Percentiles rank a stretch among this genome's conserved stretches.
Evolutionary conservation across 2,113 vertebrate genomes (phyloP).

Genomic region (Lepus americanus): DNA sequence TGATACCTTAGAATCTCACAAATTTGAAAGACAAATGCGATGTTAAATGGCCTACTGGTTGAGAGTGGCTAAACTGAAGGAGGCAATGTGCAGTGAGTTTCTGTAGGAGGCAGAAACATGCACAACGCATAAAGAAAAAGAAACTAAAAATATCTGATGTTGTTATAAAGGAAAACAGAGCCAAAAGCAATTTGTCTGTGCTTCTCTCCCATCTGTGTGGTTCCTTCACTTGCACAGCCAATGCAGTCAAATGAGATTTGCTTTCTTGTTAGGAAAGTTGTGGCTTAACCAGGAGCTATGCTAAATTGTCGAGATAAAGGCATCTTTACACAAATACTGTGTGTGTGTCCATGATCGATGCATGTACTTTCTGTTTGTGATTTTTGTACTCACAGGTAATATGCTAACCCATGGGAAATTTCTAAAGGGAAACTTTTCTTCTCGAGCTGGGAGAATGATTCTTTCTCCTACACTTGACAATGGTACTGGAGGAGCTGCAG

Average conservation of each 20-base stretch:
- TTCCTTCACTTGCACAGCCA: constrained; percentile 73
- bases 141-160: constrained; percentile 78
- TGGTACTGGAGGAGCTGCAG: neutral
- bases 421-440: neutral
- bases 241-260: constrained; percentile 77
- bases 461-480: constrained; percentile 35
- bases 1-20: neutral
- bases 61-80: constrained; percentile 12
- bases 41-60: neutral
- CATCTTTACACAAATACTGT: constrained; percentile 76
- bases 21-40: constrained; percentile 57
- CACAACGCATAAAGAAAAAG: constrained; percentile 69
- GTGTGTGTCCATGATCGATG: constrained; percentile 56
- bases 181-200: constrained; percentile 73
- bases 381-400: constrained; percentile 72
- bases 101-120: constrained; percentile 73
- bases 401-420: constrained; percentile 12
- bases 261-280: constrained; percentile 73
- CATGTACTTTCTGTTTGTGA: constrained; percentile 69
- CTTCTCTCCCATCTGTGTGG: constrained; percentile 77
- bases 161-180: constrained; percentile 79
- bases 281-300: constrained; percentile 69
- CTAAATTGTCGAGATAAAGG: constrained; percentile 70
- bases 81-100: constrained; percentile 58
- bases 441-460: neutral